Evolutionary conservation across 2,113 vertebrate species (phyloP).

Genomic region (Megaceryle maxima): DNA sequence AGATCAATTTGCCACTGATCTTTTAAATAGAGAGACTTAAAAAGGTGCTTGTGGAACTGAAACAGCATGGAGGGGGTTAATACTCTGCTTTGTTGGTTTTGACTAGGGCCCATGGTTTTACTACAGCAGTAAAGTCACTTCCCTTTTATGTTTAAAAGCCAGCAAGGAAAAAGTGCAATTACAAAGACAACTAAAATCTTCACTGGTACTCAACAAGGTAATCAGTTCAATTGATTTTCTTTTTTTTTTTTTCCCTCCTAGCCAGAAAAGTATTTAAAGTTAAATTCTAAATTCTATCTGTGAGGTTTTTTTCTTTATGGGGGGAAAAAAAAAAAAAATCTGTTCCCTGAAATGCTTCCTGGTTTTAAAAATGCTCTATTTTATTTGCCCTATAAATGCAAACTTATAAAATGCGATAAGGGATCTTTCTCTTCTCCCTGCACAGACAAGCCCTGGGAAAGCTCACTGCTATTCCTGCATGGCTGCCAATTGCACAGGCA

Average conservation of each 20-base stretch:
- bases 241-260: neutral
- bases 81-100: slow-evolving; percentile 19
- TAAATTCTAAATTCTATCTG: slow-evolving; percentile 52
- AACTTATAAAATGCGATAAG: slow-evolving; percentile 61
- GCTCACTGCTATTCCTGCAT: slow-evolving; percentile 25
- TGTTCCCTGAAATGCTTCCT: slow-evolving; percentile 42
- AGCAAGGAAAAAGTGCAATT: slow-evolving; percentile 61
- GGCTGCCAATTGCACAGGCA: slow-evolving; percentile 41
- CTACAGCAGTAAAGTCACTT: slow-evolving; percentile 57
- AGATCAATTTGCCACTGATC: neutral
- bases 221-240: slow-evolving; percentile 60
- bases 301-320: slow-evolving; percentile 36
- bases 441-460: slow-evolving; percentile 17
- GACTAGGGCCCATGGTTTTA: slow-evolving; percentile 32
- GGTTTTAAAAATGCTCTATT: slow-evolving; percentile 47
- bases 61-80: slow-evolving; percentile 20
- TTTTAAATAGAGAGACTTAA: neutral
- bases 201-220: slow-evolving; percentile 58
- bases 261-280: slow-evolving; percentile 55
- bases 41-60: neutral
- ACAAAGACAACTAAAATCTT: slow-evolving; percentile 64
- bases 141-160: slow-evolving; percentile 63
- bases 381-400: slow-evolving; percentile 65
- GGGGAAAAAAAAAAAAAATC: neutral
- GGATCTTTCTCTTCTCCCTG: slow-evolving; percentile 42